Evolutionary conservation across 1,140 invertebrate species (phyloP).

Genomic region (Drosophila pseudoananassae): DNA sequence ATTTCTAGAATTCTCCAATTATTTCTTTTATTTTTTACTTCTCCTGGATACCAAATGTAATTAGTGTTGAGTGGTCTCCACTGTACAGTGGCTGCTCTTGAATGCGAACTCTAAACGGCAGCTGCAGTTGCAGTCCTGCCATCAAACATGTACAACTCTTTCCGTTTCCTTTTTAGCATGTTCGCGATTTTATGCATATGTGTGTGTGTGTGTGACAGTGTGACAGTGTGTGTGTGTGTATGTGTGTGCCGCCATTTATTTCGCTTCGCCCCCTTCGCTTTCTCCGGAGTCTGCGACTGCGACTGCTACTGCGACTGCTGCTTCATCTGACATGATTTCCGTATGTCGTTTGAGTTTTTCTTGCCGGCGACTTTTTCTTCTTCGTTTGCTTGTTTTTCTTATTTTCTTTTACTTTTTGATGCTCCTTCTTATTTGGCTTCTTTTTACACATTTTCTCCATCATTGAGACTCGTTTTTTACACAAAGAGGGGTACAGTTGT

Average conservation of each 20-base stretch:
- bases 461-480: not conserved
- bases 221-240: conserved; percentile 33
- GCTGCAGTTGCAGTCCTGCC: conserved; percentile 37
- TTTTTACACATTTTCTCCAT: conserved; percentile 2
- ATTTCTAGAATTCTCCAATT: no score
- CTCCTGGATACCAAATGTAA: not conserved
- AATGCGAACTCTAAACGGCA: conserved; percentile 21
- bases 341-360: conserved; percentile 76
- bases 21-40: not conserved
- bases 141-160: conserved; percentile 72
- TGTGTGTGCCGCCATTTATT: conserved; percentile 66
- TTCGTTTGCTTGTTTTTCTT: conserved; percentile 50
- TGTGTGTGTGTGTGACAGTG: conserved; percentile 39
- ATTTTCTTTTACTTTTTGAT: conserved; percentile 5
- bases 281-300: conserved; percentile 30
- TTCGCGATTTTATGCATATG: conserved; percentile 32
- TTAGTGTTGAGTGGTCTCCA: not conserved
- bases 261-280: conserved; percentile 24
- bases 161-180: conserved; percentile 69
- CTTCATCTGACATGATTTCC: conserved; percentile 81
- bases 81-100: conserved; percentile 33
- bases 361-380: conserved; percentile 54
- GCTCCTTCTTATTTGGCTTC: not conserved
- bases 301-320: conserved; percentile 47
- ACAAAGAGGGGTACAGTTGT: not conserved